Base-by-base conservation (phyloP, 1,140 invertebrate species). In the Drosophila ficusphila region DNA sequence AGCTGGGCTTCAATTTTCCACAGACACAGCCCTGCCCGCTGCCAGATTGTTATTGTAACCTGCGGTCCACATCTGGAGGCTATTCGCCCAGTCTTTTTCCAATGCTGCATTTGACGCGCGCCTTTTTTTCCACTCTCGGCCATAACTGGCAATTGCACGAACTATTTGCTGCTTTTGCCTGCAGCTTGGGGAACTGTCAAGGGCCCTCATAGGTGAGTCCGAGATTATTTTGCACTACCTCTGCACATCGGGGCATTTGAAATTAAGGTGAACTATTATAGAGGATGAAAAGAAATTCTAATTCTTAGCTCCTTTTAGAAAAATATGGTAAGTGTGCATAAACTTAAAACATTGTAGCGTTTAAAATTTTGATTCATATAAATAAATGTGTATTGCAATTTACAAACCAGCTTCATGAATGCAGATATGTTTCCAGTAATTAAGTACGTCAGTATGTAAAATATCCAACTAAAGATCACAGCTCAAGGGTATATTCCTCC, bases 111-210 rank as follows among this genome's bases (percentile, higher is more conserved):
- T 85, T 85, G 70, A 83, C 62, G 79, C 73, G 56, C 47, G 38
- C 78, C 54, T 61, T 67, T 70, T 71, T 85, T 71, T 51, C 5
- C 46, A 19, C 56, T 67, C 38, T 56, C 48, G 65, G 64, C 54
- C 62, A 82, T 74, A 86, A 70, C 77, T 82, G 76, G 65, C 81
- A 73, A 73, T 86, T 86, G 76, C 83, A 88, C 73, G 83, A 89
- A 74, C 48, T 56, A 77, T 60, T 78, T 58, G 42, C 60, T 64
- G 47, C 18, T 47, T 64, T 41, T 44, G 51, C 52, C 58, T 41
- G n/a, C 25, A 60, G 53, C 52, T 61, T 36, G 46, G 46, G 46
- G 46, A 71, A 31, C 47, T 62, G 27, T 72, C 38, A 27, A 72
- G 67, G 48, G 21, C 33, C 39, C 48, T 53, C 47, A 69, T 49